Base-by-base conservation (phyloP, 2,888 invertebrate species). In the Volucella inflata region DNA sequence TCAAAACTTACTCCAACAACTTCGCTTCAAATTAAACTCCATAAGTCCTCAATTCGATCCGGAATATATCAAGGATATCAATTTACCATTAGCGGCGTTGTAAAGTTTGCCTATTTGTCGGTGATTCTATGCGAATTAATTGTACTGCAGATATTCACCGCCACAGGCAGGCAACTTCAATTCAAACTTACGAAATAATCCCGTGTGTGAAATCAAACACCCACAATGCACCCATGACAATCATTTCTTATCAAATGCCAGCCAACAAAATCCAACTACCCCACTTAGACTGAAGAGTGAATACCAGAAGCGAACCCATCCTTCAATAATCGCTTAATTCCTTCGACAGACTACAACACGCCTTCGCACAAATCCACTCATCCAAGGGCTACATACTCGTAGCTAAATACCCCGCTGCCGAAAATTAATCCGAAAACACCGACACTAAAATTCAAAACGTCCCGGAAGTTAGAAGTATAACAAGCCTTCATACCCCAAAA, bases 351-450 rank as follows among this genome's bases (percentile, higher is more conserved):
- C 30, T 30, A 30, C 75, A 75, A 79, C 79, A 79, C 71, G 30
- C 75, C 71, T 75, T 67, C 79, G 42, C 76, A 67, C 85, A 72
- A 76, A 85, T 85, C 80, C 57, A 85, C 76, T 77, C 85, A 67
- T 57, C 60, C 65, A 51, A 51, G 46, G 46, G 53, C 30, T 6
- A 30, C 30, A 30, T 30, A 21, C 21, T 1, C 1, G 21, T 48
- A 57, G 44, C 64, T 75, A 79, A 84, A 78, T 78, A 72, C 79
- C 64, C 78, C 76, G 72, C 71, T 80, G 80, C 57, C 68, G 57
- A 80, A 85, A 80, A 85, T 85, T 85, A 85, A 85, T 85, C 85
- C 85, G 85, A 85, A 85, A 85, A 85, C 85, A 85, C 85, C 80
- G 85, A 72, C 85, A 85, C 80, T 85, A 85, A 85, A 85, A 85